phyloP scores from a whole-genome alignment of 2,113 vertebrate genomes.

The Trinectes maculatus region DNA sequence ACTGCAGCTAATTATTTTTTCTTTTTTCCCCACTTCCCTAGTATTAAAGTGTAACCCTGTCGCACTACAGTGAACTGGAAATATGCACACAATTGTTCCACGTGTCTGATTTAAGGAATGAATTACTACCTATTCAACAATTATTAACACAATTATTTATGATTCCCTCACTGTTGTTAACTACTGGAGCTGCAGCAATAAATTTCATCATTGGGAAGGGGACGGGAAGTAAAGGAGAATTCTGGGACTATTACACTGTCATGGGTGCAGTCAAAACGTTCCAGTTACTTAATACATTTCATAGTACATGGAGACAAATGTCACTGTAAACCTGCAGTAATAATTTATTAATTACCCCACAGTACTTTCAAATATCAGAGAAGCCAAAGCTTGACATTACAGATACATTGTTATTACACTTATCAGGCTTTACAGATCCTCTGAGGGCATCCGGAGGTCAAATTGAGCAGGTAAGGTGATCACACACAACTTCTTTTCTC shows the following conservation, averaged over 20 bases:
- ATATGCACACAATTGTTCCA: neutral
- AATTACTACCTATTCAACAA: neutral
- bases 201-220: neutral
- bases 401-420: neutral
- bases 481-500: conserved; percentile 39
- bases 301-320: neutral
- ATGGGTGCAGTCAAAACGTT: neutral
- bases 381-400: too few species aligned
- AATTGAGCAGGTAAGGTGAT: conserved; percentile 18
- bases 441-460: conserved; percentile 65
- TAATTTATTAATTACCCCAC: neutral
- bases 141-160: neutral
- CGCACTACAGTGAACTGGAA: neutral
- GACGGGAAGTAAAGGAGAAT: neutral
- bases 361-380: neutral
- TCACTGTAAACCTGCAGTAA: neutral
- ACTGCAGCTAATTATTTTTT: neutral
- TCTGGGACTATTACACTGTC: neutral
- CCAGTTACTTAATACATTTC: neutral
- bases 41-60: neutral
- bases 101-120: neutral
- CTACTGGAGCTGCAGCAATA: neutral
- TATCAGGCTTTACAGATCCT: neutral
- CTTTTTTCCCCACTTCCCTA: too few species aligned
- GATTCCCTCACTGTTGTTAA: neutral